Evolutionary conservation across 2,888 invertebrate species (phyloP).

Genomic region (Julus scanicus): DNA sequence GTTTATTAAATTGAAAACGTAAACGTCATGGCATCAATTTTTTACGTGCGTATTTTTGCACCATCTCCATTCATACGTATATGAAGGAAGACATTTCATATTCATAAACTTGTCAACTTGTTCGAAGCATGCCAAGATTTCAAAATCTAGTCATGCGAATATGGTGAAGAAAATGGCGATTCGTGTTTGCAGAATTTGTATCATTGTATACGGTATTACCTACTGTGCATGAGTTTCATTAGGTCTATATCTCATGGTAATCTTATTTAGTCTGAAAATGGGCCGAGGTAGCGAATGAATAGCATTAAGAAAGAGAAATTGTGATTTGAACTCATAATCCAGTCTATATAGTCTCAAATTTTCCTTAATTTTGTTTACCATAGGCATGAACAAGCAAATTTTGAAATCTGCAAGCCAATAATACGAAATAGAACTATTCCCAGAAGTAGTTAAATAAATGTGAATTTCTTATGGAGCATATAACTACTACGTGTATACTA

Average conservation of each 20-base stretch:
- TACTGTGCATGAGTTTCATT: constrained; percentile 12
- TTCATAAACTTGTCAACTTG: constrained; percentile 11
- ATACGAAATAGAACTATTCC: no score
- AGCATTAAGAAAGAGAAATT: not conserved
- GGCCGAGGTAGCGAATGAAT: not conserved
- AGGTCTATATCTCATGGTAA: not conserved
- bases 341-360: not conserved
- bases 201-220: not conserved
- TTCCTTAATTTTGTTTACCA: not conserved
- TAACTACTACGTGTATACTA: no score
- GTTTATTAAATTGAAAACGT: constrained; percentile 23
- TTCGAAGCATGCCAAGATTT: not conserved
- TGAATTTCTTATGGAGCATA: no score
- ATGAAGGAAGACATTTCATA: not conserved
- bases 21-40: not conserved
- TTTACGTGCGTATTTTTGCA: not conserved
- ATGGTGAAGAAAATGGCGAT: not conserved
- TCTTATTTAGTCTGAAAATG: not conserved
- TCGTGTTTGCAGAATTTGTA: not conserved
- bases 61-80: not conserved
- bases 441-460: no score
- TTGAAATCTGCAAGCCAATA: no score
- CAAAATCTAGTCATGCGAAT: not conserved
- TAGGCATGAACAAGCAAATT: not conserved
- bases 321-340: not conserved